These are phyloP conservation scores for Ornithoptera priamus DNA, from an alignment of 2,888 invertebrate species.

Conservation along the genomic window DNA sequence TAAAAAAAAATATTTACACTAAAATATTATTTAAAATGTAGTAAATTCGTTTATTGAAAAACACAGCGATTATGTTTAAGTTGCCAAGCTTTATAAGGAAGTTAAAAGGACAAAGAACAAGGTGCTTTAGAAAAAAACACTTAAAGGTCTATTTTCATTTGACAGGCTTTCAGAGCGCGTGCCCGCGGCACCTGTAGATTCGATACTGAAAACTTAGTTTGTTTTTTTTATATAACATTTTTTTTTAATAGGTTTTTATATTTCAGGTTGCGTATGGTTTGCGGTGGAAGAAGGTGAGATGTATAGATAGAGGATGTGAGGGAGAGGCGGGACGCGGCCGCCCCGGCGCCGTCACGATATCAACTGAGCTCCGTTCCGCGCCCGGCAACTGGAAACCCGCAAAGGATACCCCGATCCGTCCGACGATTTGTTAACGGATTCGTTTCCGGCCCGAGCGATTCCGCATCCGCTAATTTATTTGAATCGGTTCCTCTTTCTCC, in stretches of 20 bases:
- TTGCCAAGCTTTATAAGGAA: conserved; percentile 5
- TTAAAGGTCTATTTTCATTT: conserved; percentile 28
- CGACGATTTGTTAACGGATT: conserved; percentile 29
- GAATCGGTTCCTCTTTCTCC: conserved; percentile 13
- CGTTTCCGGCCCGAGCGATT: conserved; percentile 15
- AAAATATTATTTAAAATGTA: conserved; percentile 26
- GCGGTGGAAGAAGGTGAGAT: conserved; percentile 31
- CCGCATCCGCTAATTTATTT: conserved; percentile 26
- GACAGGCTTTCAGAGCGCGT: conserved; percentile 29
- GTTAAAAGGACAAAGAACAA: conserved; percentile 28
- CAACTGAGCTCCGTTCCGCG: conserved; percentile 38
- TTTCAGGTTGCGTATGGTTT: conserved; percentile 6
- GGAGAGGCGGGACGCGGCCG: conserved; percentile 38
- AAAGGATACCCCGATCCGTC: conserved; percentile 41
- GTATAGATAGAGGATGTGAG: conserved; percentile 32
- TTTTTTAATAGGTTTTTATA: too few relatives aligned
- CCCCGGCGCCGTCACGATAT: conserved; percentile 37
- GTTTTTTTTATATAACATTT: conserved; percentile 3
- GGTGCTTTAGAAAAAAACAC: conserved; percentile 31
- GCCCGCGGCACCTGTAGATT: conserved; percentile 45
- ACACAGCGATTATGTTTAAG: conserved; percentile 3
- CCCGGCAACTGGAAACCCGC: conserved; percentile 42
- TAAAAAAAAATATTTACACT: conserved; percentile 25
- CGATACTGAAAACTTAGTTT: conserved; percentile 30
- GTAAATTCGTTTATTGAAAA: conserved; percentile 26